Evolutionary conservation across 2,113 vertebrate species (phyloP).

Genomic region (Macrotis lagotis): DNA sequence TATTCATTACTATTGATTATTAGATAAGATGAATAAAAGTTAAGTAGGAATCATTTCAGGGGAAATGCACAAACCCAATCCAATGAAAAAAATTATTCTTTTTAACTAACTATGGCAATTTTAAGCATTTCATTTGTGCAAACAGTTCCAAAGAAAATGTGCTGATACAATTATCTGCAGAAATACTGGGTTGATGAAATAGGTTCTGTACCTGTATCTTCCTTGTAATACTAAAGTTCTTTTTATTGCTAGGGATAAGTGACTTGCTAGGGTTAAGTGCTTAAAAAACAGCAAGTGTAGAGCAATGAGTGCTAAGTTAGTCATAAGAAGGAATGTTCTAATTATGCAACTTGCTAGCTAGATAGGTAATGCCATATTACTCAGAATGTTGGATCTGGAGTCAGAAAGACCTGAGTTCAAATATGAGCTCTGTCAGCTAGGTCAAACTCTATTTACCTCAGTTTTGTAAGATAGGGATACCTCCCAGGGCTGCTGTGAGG

Average conservation of each 20-base stretch:
- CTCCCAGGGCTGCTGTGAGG: background rate
- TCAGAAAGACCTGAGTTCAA: background rate
- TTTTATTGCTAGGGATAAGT: too few species aligned
- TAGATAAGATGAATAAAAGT: conserved; percentile 23
- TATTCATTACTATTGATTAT: conserved; percentile 32
- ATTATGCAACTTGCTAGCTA: background rate
- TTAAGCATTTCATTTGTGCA: conserved; percentile 21
- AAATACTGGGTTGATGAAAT: conserved; percentile 27
- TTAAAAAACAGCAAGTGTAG: conserved; percentile 40
- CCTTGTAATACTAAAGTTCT: too few species aligned
- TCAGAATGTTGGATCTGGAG: background rate
- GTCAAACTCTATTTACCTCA: background rate
- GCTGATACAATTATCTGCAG: conserved; percentile 45
- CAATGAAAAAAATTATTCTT: conserved; percentile 6
- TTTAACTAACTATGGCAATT: conserved; percentile 13
- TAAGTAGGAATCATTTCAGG: conserved; percentile 16
- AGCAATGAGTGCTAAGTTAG: background rate
- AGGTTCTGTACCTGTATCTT: too few species aligned
- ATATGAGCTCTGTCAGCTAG: background rate
- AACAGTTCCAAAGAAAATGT: conserved; percentile 42
- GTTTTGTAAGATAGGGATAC: background rate
- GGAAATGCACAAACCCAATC: background rate
- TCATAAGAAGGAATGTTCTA: background rate
- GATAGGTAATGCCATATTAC: background rate
- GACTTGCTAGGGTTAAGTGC: too few species aligned